These are phyloP conservation scores for Lamellibrachia satsuma DNA, from an alignment of 2,888 invertebrate species.

Conservation along the genomic window DNA sequence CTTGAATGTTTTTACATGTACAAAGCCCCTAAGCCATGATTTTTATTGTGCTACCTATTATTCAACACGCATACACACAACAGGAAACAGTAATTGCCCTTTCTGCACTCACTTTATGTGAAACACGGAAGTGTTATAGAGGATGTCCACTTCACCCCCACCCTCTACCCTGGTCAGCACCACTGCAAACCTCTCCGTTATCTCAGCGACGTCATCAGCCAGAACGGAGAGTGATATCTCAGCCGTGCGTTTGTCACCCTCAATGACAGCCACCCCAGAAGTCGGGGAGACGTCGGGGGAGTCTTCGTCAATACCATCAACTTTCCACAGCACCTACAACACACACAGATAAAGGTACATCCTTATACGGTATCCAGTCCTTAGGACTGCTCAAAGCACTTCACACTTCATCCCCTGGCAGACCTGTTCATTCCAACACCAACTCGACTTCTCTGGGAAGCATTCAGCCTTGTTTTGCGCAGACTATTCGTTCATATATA, in stretches of 20 bases:
- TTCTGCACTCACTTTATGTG: slow-evolving; percentile 51
- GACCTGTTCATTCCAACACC: too few relatives aligned
- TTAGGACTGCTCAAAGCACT: too few relatives aligned
- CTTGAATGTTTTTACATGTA: too few relatives aligned
- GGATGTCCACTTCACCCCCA: slow-evolving; percentile 58
- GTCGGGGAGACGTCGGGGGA: slow-evolving; percentile 50
- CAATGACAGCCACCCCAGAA: slow-evolving; percentile 50
- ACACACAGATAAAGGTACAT: neutral
- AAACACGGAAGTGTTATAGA: slow-evolving; percentile 50
- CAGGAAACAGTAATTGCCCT: neutral
- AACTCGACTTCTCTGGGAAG: too few relatives aligned
- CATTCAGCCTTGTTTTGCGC: neutral
- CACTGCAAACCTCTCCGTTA: slow-evolving; percentile 55
- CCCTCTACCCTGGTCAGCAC: slow-evolving; percentile 52
- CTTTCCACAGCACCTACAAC: slow-evolving; percentile 55
- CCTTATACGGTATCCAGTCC: too few relatives aligned
- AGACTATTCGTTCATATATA: neutral
- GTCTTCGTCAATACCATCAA: slow-evolving; percentile 43
- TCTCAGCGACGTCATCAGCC: slow-evolving; percentile 57
- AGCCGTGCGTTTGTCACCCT: slow-evolving; percentile 46
- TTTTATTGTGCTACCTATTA: too few relatives aligned
- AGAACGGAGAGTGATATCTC: slow-evolving; percentile 53
- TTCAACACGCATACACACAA: neutral
- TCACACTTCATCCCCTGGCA: too few relatives aligned
- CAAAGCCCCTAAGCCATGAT: too few relatives aligned